Conservation (phyloP, 2,888 invertebrate genomes). For the Glaucopsyche alexis region DNA sequence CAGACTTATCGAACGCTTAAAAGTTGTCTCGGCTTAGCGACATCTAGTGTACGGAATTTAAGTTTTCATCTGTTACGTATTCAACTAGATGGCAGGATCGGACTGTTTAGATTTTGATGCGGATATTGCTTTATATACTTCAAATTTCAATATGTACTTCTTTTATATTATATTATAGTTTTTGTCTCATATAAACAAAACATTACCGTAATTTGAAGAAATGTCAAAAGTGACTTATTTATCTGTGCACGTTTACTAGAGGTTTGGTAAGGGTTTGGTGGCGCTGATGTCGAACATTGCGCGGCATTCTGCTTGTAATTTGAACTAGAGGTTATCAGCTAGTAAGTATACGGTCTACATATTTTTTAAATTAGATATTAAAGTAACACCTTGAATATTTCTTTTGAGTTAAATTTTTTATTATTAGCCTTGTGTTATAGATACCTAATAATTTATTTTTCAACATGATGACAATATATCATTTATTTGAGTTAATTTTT, state of each 20-base stretch:
- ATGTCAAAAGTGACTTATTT: not conserved
- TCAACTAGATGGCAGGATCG: conserved; percentile 3
- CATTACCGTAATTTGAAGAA: not conserved
- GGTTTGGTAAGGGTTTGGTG: not conserved
- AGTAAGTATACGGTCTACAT: too few species aligned
- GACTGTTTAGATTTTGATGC: not conserved
- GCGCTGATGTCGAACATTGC: conserved; percentile 1
- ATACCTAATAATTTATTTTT: too few species aligned
- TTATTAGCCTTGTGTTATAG: not conserved
- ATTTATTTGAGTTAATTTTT: too few species aligned
- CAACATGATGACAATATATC: too few species aligned
- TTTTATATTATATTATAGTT: not conserved
- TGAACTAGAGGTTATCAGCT: not conserved
- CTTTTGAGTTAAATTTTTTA: not conserved
- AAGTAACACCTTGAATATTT: not conserved
- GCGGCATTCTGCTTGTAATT: not conserved
- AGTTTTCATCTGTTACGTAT: not conserved
- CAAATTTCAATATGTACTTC: too few species aligned
- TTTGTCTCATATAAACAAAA: not conserved
- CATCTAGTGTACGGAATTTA: conserved; percentile 3
- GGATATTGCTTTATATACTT: not conserved
- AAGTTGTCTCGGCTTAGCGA: not conserved
- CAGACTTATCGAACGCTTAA: conserved; percentile 6
- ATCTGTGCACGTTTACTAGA: not conserved
- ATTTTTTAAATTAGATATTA: too few species aligned